Base-by-base conservation (phyloP, 2,888 invertebrate species). In the Drosophila leonis region DNA sequence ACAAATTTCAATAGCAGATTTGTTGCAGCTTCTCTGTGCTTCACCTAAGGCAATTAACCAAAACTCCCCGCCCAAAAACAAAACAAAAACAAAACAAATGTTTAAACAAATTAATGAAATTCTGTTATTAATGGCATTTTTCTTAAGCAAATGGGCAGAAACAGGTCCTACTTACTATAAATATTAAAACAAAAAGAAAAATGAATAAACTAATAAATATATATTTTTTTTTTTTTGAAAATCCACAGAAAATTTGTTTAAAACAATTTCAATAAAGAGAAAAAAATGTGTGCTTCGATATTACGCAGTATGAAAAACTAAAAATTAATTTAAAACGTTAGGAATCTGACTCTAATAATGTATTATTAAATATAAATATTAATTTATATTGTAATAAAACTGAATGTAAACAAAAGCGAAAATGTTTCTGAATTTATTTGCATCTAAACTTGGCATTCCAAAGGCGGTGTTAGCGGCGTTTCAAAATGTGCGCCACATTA, bases 311-410 rank as follows among this genome's bases (percentile, higher is more conserved):
- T 68, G 65, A 75, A 78, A 60, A 56, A 42, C 31, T 33, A 66
- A 60, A 35, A 52, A 49, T 54, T 54, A 37, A 49, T 62, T 37
- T 42, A 64, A 72, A 63, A 54, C 62, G 80, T 88, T 83, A 85
- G 86, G 80, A 83, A 72, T 75, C 75, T 75, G 70, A 81, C 83
- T 88, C 72, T 85, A 85, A 85, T 85, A 80, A 83, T 88, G 84
- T 85, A 85, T 85, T 85, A 85, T 88, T 85, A 85, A 84, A 88
- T 88, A 88, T 88, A 83, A 82, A 88, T 84, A 77, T 80, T 78
- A 80, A 88, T 88, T 82, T 88, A 88, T 85, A 85, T 85, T 84
- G 85, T 85, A 88, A 88, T 88, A 85, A 87, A 82, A 82, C 65
- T 73, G 78, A 80, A 85, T 72, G 83, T 82, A 78, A 87, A 81